Base-by-base conservation (phyloP, 2,797 vertebrate species). In the Lagodon rhomboides region DNA sequence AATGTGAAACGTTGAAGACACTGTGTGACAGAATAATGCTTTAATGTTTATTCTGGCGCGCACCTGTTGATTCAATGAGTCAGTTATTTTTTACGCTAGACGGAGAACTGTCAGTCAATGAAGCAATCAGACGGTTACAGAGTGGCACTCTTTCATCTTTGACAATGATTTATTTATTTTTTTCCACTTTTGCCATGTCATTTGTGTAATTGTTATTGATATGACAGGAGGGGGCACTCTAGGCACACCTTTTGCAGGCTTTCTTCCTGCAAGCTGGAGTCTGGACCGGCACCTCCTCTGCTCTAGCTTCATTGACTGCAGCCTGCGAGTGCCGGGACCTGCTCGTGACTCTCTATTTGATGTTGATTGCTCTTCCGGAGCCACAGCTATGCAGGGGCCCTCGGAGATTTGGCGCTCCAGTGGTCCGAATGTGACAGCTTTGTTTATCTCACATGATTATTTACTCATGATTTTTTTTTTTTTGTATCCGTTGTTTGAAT, bases 241-340 rank as follows among this genome's bases (percentile, higher is more conserved):
- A 82, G 73, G 79, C 85, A 84, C 88, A 86, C 56, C 61, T 74
- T 78, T 38, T 58, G 58, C 23, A 65, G 50, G 30, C 46, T 9
- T 66, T 53, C 47, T 54, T 71, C 10, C 15, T 70, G 63, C 12
- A 63, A 30, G 72, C 22, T 68, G 59, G 67, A 87, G 66, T 83
- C 58, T 76, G 80, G 71, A 83, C 69, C 86, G 78, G 62, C 58
- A 61, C 59, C 61, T 85, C 85, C 81, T 77, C 63, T 80, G 75
- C 87, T 84, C 87, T 84, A 83, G 80, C 20, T 89, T 89, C 90
- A 92, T 87, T 91, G 89, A 91, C 90, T 91, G 86, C 85, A 89
- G 85, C 56, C 58, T 77, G 50, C 73, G 51, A 82, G 85, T 73
- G 76, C 76, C 74, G 73, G 81, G 82, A 89, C 85, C 90, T 87